Evolutionary conservation across 2,797 vertebrate genomes (phyloP).

Genomic region (Sphenodon punctatus): DNA sequence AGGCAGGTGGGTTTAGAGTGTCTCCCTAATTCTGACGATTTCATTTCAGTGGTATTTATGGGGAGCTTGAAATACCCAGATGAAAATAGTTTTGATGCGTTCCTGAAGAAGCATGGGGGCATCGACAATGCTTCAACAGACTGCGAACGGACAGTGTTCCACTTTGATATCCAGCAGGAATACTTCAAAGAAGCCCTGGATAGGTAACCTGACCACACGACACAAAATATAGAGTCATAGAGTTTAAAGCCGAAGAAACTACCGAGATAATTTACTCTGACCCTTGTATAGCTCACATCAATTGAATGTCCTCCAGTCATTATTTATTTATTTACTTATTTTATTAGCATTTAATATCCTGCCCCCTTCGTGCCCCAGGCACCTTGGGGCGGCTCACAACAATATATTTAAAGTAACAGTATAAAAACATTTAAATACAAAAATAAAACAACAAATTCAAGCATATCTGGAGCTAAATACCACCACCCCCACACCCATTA

Average conservation of each 20-base stretch:
- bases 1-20: neutral
- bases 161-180: conserved; percentile 88
- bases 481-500: too few relatives aligned
- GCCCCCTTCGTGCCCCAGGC: too few relatives aligned
- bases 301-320: too few relatives aligned
- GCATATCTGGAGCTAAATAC: too few relatives aligned
- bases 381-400: too few relatives aligned
- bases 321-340: too few relatives aligned
- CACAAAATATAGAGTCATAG: neutral
- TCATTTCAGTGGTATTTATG: conserved; percentile 90
- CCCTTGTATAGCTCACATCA: too few relatives aligned
- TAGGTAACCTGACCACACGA: conserved; percentile 73
- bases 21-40: neutral
- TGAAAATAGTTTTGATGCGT: conserved; percentile 90
- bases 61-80: conserved; percentile 90
- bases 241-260: neutral
- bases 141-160: conserved; percentile 88
- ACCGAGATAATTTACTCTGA: neutral
- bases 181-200: conserved; percentile 88
- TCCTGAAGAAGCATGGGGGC: conserved; percentile 90
- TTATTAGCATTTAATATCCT: too few relatives aligned
- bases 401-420: too few relatives aligned
- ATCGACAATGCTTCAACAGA: conserved; percentile 92
- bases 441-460: too few relatives aligned
- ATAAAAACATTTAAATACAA: too few relatives aligned